Base-by-base conservation (phyloP, 1,140 invertebrate species). In the Vanessa atalanta region DNA sequence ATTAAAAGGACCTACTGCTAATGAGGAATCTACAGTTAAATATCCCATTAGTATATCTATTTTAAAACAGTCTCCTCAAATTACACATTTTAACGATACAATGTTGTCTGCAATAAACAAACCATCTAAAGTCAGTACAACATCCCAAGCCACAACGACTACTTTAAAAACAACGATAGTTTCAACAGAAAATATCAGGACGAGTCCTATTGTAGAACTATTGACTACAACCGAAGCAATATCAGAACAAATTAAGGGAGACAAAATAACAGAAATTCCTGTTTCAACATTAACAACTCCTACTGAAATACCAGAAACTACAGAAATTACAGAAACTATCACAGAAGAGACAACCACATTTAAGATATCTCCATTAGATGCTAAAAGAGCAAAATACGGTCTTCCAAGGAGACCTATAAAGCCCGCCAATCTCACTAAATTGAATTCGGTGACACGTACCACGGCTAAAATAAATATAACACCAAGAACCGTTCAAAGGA, bases 381-480 rank as follows among this genome's bases (percentile, higher is more conserved):
- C 82, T 20, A 93, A 92, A 72, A 85, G 88, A 80, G 77, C 86
- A 15, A 93, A 93, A 84, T 90, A 90, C 65, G 83, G 83, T 23
- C 91, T 92, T 68, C 85, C 86, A 60, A 87, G 91, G 71, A 83
- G 91, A 76, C 88, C 86, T 20, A 78, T 87, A 6, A 83, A 87
- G 81, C 71, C 84, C 43, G 78, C 83, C 31, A 91, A 92, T 75
- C 65, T 83, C 16, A 87, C 88, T 1, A 81, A 88, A 84, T 70
- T 81, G 70, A 78, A 65, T 65, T 50, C 82, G 37, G 64, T 67
- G 12, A 79, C 82, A 47, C 78, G 86, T 15, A 51, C 75, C 20
- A 20, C 73, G 9, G 87, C 87, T 60, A 91, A 88, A 81, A 73
- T 81, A 12, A 86, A 88, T 20, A 50, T 80, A 63, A 78, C 76